Conservation (phyloP, 1,140 invertebrate genomes). For the Drosophila willistoni region DNA sequence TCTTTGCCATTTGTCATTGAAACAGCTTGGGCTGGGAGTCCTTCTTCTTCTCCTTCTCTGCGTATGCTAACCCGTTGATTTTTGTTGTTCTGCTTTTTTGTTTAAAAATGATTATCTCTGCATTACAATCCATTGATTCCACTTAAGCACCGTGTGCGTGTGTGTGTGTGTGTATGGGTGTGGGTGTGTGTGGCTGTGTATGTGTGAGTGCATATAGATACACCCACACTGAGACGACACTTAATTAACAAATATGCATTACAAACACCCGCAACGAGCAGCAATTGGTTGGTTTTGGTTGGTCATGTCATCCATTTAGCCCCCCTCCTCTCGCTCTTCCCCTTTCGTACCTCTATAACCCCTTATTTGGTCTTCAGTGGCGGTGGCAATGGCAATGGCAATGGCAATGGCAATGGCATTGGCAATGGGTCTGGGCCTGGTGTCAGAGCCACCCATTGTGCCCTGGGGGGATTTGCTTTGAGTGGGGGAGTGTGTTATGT, state of each 20-base stretch:
- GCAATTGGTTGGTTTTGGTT: conserved; percentile 77
- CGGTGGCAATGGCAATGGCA: no score
- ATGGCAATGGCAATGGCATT: no score
- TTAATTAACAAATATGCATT: conserved; percentile 82
- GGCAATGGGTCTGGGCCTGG: no score
- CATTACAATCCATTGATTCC: conserved; percentile 81
- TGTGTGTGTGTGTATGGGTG: no score
- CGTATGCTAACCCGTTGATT: conserved; percentile 21
- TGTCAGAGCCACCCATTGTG: conserved; percentile 35
- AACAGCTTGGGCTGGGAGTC: conserved; percentile 48
- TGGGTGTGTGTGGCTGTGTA: no score
- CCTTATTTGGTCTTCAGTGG: conserved; percentile 52
- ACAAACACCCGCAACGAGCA: conserved; percentile 75
- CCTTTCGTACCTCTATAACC: conserved; percentile 37
- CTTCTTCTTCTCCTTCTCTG: conserved; percentile 11
- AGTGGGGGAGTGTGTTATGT: conserved; percentile 27
- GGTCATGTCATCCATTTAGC: conserved; percentile 53
- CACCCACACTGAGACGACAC: conserved; percentile 50
- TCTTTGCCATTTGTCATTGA: conserved; percentile 68
- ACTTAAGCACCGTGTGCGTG: conserved; percentile 67
- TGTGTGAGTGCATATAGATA: conserved; percentile 1
- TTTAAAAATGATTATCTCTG: conserved; percentile 76
- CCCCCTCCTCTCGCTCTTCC: neutral
- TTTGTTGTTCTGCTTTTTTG: conserved; percentile 24
- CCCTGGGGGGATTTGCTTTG: conserved; percentile 46